These are phyloP conservation scores for Sphaerophoria rueppellii DNA, from an alignment of 2,888 invertebrate genomes.

Conservation along the genomic window DNA sequence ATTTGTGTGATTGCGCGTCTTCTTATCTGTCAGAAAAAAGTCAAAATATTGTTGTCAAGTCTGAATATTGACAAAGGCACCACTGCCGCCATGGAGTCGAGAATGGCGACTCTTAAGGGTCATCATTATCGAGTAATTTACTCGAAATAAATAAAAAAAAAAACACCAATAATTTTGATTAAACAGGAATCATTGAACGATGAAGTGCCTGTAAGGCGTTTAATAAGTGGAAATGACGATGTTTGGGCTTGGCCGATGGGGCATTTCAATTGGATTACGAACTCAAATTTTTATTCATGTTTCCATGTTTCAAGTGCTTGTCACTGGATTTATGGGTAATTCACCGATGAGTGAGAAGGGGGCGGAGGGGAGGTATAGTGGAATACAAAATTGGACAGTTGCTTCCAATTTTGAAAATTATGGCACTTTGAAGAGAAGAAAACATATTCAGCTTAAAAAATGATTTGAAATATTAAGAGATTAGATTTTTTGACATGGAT, in stretches of 20 bases:
- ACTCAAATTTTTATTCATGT: conserved; percentile 15
- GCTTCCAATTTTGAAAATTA: not conserved
- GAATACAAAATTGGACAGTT: not conserved
- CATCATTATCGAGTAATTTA: conserved; percentile 60
- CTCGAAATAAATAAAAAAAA: conserved; percentile 48
- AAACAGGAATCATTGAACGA: not conserved
- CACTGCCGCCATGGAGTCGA: conserved; percentile 3
- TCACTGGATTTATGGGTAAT: conserved; percentile 14
- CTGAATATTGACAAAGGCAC: not conserved
- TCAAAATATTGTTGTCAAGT: conserved; percentile 63
- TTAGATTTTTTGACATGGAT: conserved; percentile 18
- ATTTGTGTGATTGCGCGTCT: conserved; percentile 1
- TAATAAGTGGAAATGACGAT: conserved; percentile 28
- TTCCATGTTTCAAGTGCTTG: conserved; percentile 29
- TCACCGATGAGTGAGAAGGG: not conserved
- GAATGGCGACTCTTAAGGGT: conserved; percentile 58
- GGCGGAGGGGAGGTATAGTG: not conserved
- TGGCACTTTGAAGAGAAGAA: not conserved
- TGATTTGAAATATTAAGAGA: not conserved
- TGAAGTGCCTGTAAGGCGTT: conserved; percentile 4
- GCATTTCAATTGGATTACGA: conserved; percentile 56
- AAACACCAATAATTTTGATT: conserved; percentile 9
- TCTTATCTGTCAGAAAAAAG: conserved; percentile 70
- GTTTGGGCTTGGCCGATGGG: conserved; percentile 26
- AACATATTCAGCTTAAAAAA: not conserved